A percentile compares a stretch with the other conserved stretches of the same genome.
Conservation (phyloP, 2,888 invertebrate genomes). For the Laothoe populi region DNA sequence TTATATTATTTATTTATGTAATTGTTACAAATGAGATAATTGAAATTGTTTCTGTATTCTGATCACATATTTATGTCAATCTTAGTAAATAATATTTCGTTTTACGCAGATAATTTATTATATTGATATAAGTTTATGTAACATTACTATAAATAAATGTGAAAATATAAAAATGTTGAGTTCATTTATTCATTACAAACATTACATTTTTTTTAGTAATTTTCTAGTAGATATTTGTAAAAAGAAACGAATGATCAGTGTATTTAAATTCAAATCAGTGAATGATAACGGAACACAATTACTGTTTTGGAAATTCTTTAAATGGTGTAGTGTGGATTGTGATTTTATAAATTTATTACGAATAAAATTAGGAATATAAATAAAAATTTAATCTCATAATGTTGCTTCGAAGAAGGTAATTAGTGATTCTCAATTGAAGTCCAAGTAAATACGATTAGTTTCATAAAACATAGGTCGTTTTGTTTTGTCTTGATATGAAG, state of each 20-base stretch:
- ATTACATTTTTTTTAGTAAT: no score
- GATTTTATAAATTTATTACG: background rate
- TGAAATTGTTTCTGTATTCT: background rate
- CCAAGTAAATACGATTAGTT: constrained; percentile 4
- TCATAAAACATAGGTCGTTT: no score
- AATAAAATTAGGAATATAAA: background rate
- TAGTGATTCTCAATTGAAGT: background rate
- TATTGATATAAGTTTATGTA: background rate
- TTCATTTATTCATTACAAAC: no score
- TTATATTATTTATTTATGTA: background rate
- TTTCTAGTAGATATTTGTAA: no score
- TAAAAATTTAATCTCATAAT: constrained; percentile 38
- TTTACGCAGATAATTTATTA: background rate
- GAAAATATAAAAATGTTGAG: no score
- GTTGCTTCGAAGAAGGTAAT: constrained; percentile 61
- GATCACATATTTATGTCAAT: constrained; percentile 17
- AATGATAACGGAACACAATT: no score
- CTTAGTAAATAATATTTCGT: background rate
- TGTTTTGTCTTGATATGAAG: constrained; percentile 18
- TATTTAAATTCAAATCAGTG: no score
- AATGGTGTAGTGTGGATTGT: background rate
- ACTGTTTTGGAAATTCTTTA: background rate
- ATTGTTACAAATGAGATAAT: no score
- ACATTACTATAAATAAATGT: no score
- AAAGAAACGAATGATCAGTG: no score